phyloP scores from a whole-genome alignment of 2,888 invertebrate genomes.

The Unio delphinus region DNA sequence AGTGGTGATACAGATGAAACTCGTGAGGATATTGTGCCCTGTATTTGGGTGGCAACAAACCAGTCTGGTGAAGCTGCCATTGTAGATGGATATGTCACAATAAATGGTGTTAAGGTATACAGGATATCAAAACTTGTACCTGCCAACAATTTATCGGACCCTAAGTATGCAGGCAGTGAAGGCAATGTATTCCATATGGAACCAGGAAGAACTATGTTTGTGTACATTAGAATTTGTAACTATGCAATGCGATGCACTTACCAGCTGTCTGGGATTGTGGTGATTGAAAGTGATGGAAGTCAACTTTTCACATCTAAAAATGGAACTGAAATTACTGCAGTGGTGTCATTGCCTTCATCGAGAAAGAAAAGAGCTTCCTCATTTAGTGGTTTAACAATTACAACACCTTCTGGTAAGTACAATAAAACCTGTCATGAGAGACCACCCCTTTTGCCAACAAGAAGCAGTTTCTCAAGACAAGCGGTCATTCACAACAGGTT shows the following conservation, averaged over 20 bases:
- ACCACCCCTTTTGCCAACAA: too few species aligned
- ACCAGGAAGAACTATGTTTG: conserved; percentile 42
- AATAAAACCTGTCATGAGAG: too few species aligned
- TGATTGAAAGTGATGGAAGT: conserved; percentile 23
- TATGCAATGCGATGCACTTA: conserved; percentile 36
- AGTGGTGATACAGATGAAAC: conserved; percentile 11
- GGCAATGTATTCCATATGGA: conserved; percentile 42
- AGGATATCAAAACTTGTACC: conserved; percentile 26
- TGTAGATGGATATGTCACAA: conserved; percentile 23
- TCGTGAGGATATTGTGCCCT: conserved; percentile 35
- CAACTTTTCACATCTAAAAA: conserved; percentile 24
- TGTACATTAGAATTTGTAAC: conserved; percentile 40
- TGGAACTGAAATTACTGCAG: conserved; percentile 23
- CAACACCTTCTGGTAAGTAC: conserved; percentile 19
- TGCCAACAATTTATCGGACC: conserved; percentile 12
- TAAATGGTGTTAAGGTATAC: conserved; percentile 19
- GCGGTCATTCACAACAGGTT: too few species aligned
- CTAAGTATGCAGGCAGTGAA: conserved; percentile 1
- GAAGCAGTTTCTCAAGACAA: too few species aligned
- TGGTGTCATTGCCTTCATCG: conserved; percentile 4
- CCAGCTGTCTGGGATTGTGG: conserved; percentile 32
- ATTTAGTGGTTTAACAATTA: conserved; percentile 11
- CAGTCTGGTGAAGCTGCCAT: conserved; percentile 30
- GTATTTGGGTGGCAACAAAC: conserved; percentile 35
- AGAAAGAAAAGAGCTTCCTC: conserved; percentile 12